These are phyloP conservation scores for Pelusios castaneus DNA, from an alignment of 2,113 vertebrate genomes.

Conservation along the genomic window DNA sequence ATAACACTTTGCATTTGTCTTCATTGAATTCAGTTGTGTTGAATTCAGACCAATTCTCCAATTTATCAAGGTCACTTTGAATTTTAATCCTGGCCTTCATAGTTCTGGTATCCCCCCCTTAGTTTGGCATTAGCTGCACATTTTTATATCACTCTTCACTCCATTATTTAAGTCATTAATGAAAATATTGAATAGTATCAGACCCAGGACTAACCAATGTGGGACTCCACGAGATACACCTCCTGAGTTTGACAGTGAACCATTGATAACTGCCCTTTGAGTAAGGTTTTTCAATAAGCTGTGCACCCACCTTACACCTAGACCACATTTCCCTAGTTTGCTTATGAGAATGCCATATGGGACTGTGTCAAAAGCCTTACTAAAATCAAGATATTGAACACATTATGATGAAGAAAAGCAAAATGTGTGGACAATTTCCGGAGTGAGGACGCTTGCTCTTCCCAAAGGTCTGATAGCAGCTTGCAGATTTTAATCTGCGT, in stretches of 20 bases:
- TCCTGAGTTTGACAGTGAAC: neutral
- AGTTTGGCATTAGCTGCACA: neutral
- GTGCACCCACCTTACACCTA: neutral
- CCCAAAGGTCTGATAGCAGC: neutral
- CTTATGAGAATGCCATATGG: neutral
- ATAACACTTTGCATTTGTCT: neutral
- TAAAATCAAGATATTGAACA: neutral
- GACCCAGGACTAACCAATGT: neutral
- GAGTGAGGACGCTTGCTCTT: neutral
- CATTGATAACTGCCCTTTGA: neutral
- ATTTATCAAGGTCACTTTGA: neutral
- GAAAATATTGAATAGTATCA: too few relatives aligned
- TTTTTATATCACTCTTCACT: neutral
- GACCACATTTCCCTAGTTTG: neutral
- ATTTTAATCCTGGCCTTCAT: neutral
- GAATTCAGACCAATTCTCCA: neutral
- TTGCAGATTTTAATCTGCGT: neutral
- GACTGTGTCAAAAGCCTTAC: neutral
- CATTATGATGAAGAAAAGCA: neutral
- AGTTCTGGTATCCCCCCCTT: neutral
- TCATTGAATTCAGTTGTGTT: neutral
- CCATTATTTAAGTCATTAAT: neutral
- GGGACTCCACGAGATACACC: neutral
- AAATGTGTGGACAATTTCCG: neutral
- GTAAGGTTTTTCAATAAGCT: neutral